Evolutionary conservation across 2,888 invertebrate species (phyloP).

Genomic region (Aphodius granarius): DNA sequence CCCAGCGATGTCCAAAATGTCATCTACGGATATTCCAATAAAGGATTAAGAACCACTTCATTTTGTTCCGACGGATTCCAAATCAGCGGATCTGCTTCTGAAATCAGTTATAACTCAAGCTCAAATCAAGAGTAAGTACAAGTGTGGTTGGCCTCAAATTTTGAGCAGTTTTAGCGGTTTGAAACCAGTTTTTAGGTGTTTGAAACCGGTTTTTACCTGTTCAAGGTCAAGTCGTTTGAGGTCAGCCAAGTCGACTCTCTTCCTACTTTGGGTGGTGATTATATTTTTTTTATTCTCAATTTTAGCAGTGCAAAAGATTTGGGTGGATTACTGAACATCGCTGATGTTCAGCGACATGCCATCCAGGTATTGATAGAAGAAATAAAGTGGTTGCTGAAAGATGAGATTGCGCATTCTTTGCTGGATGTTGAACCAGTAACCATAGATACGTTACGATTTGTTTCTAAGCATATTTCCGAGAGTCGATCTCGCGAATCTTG

Average conservation of each 20-base stretch:
- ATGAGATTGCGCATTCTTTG: constrained; percentile 71
- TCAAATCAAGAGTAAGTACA: constrained; percentile 47
- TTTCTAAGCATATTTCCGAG: constrained; percentile 64
- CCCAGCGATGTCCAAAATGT: constrained; percentile 59
- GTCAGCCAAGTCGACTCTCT: constrained; percentile 12
- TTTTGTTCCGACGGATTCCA: constrained; percentile 58
- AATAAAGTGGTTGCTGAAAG: constrained; percentile 70
- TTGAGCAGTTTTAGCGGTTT: neutral
- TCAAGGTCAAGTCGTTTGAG: too few species aligned
- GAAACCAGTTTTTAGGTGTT: neutral
- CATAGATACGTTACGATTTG: constrained; percentile 61
- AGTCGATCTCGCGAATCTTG: constrained; percentile 63
- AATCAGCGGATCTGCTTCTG: constrained; percentile 50
- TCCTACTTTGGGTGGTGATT: constrained; percentile 41
- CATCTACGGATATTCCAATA: constrained; percentile 51
- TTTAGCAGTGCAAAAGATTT: constrained; percentile 45
- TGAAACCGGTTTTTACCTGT: too few species aligned
- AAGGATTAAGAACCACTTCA: constrained; percentile 56
- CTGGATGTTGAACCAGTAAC: constrained; percentile 61
- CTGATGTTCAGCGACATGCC: constrained; percentile 59
- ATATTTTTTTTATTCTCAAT: neutral
- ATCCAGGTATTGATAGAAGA: constrained; percentile 61
- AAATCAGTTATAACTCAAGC: constrained; percentile 49
- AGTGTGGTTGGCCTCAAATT: neutral
- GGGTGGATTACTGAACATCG: constrained; percentile 40